These are phyloP conservation scores for Premnoplex brunnescens DNA, from an alignment of 2,797 vertebrate genomes.

Conservation along the genomic window DNA sequence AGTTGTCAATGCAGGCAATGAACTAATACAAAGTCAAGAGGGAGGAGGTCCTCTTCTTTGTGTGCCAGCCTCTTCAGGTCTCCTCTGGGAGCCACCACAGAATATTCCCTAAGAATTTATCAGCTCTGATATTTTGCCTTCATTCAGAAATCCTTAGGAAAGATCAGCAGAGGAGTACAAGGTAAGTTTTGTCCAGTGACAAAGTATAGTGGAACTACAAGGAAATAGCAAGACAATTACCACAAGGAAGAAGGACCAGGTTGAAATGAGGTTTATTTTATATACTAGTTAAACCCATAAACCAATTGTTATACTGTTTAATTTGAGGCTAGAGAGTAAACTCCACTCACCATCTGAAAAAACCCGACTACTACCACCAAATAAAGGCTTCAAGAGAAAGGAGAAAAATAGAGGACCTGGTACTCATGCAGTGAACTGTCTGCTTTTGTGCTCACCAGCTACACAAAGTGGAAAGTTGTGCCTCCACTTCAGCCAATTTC, in stretches of 20 bases:
- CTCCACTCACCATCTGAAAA: not conserved
- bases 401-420: not conserved
- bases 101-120: too few species aligned
- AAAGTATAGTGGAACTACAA: not conserved
- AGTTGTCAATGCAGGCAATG: not conserved
- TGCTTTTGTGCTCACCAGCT: not conserved
- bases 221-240: not conserved
- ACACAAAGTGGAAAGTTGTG: not conserved
- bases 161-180: not conserved
- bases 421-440: not conserved
- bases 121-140: not conserved
- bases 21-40: not conserved
- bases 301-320: not conserved
- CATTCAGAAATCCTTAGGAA: not conserved
- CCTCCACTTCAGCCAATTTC: not conserved
- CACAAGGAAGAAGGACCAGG: not conserved
- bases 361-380: not conserved
- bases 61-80: not conserved
- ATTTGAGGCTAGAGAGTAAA: not conserved
- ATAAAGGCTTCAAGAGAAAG: not conserved
- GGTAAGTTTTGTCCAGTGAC: not conserved
- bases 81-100: not conserved
- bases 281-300: not conserved
- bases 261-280: not conserved
- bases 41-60: not conserved